phyloP scores from a whole-genome alignment of 1,140 invertebrate species.

The Pollicipes pollicipes region DNA sequence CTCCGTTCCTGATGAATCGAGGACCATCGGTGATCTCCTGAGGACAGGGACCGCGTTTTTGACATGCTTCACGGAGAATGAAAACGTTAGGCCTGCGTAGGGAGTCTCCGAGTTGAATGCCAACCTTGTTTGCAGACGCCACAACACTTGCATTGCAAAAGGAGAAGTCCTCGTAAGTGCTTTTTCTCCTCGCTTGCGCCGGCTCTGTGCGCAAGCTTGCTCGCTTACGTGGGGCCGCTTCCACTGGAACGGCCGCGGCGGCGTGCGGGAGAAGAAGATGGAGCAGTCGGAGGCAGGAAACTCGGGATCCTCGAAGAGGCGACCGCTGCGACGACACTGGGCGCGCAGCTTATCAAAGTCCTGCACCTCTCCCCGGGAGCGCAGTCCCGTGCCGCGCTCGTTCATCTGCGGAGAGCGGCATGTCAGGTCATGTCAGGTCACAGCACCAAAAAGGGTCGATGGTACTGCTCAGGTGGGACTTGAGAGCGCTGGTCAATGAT shows the following conservation, averaged over 20 bases:
- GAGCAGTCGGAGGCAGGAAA: slow-evolving; percentile 19
- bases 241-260: slow-evolving; percentile 16
- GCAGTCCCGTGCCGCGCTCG: slow-evolving; percentile 42
- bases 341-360: slow-evolving; percentile 14
- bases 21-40: slow-evolving; percentile 33
- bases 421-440: background rate
- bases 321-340: slow-evolving; percentile 13
- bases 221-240: slow-evolving; percentile 17
- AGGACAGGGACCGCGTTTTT: no score
- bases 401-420: background rate
- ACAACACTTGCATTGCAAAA: no score
- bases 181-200: no score
- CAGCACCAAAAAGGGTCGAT: no score
- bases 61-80: no score
- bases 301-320: slow-evolving; percentile 19
- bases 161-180: no score
- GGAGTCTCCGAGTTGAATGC: no score
- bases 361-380: slow-evolving; percentile 29
- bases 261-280: slow-evolving; percentile 17
- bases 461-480: no score
- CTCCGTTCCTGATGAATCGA: slow-evolving; percentile 35
- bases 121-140: no score
- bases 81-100: no score
- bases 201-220: no score
- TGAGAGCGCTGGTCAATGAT: no score